Conservation (phyloP, 2,888 invertebrate species). For the Athrips mouffetella region DNA sequence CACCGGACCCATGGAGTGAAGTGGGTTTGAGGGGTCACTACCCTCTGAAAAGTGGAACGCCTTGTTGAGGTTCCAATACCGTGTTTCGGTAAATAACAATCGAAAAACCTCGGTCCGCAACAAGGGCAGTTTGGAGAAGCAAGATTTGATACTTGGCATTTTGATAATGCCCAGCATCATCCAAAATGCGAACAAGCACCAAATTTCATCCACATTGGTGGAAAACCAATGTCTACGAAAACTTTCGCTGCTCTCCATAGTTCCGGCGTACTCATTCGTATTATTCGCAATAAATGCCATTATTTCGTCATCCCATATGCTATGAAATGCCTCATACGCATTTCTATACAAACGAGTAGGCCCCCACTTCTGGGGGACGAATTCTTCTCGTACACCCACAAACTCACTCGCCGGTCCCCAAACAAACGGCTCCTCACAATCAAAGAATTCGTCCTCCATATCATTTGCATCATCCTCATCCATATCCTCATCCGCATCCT, state of each 20-base stretch:
- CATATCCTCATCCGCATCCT: too few relatives aligned
- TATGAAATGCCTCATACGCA: slow-evolving; percentile 20
- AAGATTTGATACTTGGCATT: slow-evolving; percentile 18
- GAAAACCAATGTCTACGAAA: slow-evolving; percentile 9
- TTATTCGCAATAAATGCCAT: too few relatives aligned
- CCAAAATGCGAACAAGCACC: slow-evolving; percentile 17
- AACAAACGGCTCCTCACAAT: background rate
- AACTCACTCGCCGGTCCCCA: background rate
- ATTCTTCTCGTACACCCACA: background rate
- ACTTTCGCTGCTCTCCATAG: background rate
- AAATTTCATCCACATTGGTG: slow-evolving; percentile 14
- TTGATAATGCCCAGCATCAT: too few relatives aligned
- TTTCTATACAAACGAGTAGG: background rate
- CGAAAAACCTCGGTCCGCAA: slow-evolving; percentile 16
- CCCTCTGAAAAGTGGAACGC: slow-evolving; percentile 16
- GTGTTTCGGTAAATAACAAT: slow-evolving; percentile 10
- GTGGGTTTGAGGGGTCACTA: background rate
- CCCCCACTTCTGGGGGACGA: background rate
- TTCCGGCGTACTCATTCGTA: slow-evolving; percentile 18
- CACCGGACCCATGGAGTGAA: background rate
- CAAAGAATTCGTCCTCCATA: background rate
- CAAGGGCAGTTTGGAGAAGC: slow-evolving; percentile 13
- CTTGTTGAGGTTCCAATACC: slow-evolving; percentile 13
- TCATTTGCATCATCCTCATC: background rate
- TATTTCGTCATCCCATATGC: slow-evolving; percentile 17